Evolutionary conservation across 1,140 invertebrate species (phyloP).

Genomic region (Bombus pascuorum): DNA sequence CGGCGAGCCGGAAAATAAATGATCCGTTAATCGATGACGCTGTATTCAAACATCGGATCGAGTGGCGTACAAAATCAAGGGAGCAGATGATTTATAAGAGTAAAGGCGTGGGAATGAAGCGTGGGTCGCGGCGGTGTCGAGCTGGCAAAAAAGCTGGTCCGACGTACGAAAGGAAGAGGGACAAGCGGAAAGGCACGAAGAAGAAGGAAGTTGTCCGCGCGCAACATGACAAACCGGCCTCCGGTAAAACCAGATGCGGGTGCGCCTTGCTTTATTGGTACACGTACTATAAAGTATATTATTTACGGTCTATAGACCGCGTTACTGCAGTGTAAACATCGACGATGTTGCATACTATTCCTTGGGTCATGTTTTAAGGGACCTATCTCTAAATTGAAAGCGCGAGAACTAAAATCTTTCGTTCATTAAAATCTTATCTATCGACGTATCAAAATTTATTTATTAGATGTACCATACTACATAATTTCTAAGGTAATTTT

Average conservation of each 20-base stretch:
- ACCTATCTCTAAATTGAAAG: slow-evolving; percentile 34
- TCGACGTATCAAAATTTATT: too few species aligned
- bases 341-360: slow-evolving; percentile 19
- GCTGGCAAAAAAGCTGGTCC: slow-evolving; percentile 12
- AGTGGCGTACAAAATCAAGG: not conserved
- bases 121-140: not conserved
- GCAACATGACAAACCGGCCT: slow-evolving; percentile 34
- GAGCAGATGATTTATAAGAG: slow-evolving; percentile 31
- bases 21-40: not conserved
- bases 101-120: slow-evolving; percentile 47
- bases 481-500: too few species aligned
- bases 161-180: slow-evolving; percentile 1
- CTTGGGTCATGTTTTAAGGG: not conserved
- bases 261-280: slow-evolving; percentile 54
- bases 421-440: too few species aligned
- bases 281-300: slow-evolving; percentile 61
- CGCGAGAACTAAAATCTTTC: too few species aligned
- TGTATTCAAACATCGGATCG: not conserved
- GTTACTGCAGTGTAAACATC: slow-evolving; percentile 57
- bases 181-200: not conserved
- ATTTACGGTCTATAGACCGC: slow-evolving; percentile 48
- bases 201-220: slow-evolving; percentile 29
- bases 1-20: not conserved
- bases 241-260: slow-evolving; percentile 52
- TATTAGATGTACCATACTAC: too few species aligned